These are phyloP conservation scores for Cryptophagus acutangulus DNA, from an alignment of 2,888 invertebrate species.

Conservation along the genomic window DNA sequence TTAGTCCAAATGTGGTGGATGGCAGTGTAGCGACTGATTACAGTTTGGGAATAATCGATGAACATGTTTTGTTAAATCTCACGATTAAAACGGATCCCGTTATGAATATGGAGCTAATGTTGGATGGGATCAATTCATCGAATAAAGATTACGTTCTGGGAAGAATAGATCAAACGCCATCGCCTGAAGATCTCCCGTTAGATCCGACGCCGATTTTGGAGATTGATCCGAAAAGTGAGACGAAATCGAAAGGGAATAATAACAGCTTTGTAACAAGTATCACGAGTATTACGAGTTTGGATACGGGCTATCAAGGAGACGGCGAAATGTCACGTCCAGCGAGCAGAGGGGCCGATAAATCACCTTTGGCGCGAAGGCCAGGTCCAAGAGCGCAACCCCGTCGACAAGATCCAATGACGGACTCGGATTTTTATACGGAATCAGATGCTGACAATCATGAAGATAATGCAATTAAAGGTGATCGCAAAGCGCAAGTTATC, in stretches of 20 bases:
- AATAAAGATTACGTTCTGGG: constrained; percentile 45
- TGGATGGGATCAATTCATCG: constrained; percentile 44
- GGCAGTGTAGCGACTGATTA: constrained; percentile 38
- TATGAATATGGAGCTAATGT: constrained; percentile 53
- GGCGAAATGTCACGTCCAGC: constrained; percentile 85
- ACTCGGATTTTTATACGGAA: constrained; percentile 87
- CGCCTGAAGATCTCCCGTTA: constrained; percentile 77
- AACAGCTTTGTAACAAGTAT: constrained; percentile 79
- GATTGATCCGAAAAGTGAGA: constrained; percentile 52
- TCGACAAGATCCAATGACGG: constrained; percentile 81
- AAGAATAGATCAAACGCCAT: constrained; percentile 74
- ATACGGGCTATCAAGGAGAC: constrained; percentile 91
- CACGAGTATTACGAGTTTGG: constrained; percentile 86
- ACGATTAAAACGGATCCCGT: constrained; percentile 58
- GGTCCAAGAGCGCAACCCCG: constrained; percentile 53
- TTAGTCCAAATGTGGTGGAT: constrained; percentile 39
- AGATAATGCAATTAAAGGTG: constrained; percentile 62
- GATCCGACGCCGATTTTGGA: constrained; percentile 63
- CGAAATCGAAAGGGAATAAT: constrained; percentile 51
- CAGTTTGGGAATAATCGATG: constrained; percentile 50
- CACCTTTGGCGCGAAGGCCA: constrained; percentile 55
- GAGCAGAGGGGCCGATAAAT: constrained; percentile 74
- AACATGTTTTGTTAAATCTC: constrained; percentile 53
- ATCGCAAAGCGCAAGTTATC: constrained; percentile 73
- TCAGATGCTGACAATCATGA: constrained; percentile 84